Conservation (phyloP, 2,113 vertebrate species). For the Trinectes maculatus region DNA sequence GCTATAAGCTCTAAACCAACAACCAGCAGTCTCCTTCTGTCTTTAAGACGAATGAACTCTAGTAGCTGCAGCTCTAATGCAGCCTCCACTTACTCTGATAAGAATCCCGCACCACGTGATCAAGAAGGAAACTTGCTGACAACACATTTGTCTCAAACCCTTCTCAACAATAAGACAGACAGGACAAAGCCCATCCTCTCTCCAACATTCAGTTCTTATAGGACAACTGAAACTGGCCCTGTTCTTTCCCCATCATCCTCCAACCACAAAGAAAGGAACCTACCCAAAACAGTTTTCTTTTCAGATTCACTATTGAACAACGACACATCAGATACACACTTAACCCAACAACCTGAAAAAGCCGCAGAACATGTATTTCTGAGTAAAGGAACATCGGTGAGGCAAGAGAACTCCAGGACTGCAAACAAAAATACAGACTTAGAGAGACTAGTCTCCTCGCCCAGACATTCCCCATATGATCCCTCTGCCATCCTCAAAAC, state of each 20-base stretch:
- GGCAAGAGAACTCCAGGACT: slow-evolving; percentile 16
- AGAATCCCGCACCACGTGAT: slow-evolving; percentile 20
- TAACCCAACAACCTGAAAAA: slow-evolving; percentile 35
- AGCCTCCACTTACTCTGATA: slow-evolving; percentile 28
- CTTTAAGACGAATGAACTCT: slow-evolving; percentile 66
- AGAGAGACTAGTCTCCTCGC: slow-evolving; percentile 15
- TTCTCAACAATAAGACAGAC: slow-evolving; percentile 44
- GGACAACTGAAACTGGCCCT: slow-evolving; percentile 21
- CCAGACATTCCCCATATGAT: slow-evolving; percentile 39
- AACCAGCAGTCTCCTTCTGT: slow-evolving; percentile 80
- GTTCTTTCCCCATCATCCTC: slow-evolving; percentile 16
- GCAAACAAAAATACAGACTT: slow-evolving; percentile 28
- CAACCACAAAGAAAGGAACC: slow-evolving; percentile 27
- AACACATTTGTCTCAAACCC: slow-evolving; percentile 23
- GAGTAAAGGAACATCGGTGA: slow-evolving; percentile 25
- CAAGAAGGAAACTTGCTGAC: slow-evolving; percentile 24
- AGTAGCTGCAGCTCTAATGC: slow-evolving; percentile 37
- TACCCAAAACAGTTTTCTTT: slow-evolving; percentile 30
- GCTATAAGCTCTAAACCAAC: slow-evolving; percentile 73
- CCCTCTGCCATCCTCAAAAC: slow-evolving; percentile 25
- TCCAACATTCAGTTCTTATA: slow-evolving; percentile 35
- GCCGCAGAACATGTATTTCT: slow-evolving; percentile 34
- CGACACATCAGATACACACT: slow-evolving; percentile 23
- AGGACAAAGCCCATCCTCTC: slow-evolving; percentile 37
- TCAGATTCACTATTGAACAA: slow-evolving; percentile 28